Percentiles rank a stretch among this genome's conserved stretches.
phyloP scores from a whole-genome alignment of 2,888 invertebrate genomes.

The Macrosiphum euphorbiae region DNA sequence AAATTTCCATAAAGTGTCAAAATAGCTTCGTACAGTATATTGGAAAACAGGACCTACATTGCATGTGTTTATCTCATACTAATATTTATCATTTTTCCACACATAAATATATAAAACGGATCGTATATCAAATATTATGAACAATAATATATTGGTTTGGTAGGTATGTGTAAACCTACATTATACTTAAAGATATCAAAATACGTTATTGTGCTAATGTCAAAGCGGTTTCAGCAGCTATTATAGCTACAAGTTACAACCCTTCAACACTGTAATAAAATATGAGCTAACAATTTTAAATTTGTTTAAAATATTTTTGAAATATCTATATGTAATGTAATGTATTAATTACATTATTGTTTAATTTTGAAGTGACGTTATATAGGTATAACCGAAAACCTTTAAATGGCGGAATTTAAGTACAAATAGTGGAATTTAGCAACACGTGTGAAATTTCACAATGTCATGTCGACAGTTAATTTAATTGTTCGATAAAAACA shows the following conservation, averaged over 20 bases:
- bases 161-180: neutral
- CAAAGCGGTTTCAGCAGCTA: neutral
- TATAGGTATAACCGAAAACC: neutral
- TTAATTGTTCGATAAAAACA: slow-evolving; percentile 43
- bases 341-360: neutral
- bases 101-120: neutral
- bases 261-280: neutral
- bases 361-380: neutral
- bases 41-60: neutral
- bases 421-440: neutral
- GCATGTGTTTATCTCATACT: neutral
- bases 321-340: neutral
- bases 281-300: neutral
- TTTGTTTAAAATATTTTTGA: neutral
- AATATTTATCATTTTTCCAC: neutral
- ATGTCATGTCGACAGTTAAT: slow-evolving; percentile 12
- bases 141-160: neutral
- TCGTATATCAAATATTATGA: neutral
- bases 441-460: slow-evolving; percentile 32
- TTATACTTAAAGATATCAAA: neutral
- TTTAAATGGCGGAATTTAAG: neutral
- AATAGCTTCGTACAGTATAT: neutral
- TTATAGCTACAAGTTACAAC: neutral
- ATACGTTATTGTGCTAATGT: neutral
- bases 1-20: neutral